These are phyloP conservation scores for Bradypodion pumilum DNA, from an alignment of 2,797 vertebrate genomes.

Conservation along the genomic window DNA sequence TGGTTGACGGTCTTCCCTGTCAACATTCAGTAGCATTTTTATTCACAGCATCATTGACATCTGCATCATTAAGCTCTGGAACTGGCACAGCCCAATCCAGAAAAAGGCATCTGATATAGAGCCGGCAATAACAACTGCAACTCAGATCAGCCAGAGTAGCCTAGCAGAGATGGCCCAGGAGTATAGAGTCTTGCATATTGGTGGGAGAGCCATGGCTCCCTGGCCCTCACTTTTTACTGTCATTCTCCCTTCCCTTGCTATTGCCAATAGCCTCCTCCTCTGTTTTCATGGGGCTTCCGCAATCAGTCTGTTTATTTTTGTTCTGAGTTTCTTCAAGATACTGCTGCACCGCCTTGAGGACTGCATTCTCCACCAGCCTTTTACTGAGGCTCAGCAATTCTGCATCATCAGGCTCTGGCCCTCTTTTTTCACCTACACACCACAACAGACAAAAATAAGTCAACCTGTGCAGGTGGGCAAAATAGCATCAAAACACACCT, in stretches of 20 bases:
- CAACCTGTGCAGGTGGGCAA: slow-evolving; percentile 64
- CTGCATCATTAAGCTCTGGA: slow-evolving; percentile 30
- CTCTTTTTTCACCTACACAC: slow-evolving; percentile 87
- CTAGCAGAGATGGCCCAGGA: slow-evolving; percentile 59
- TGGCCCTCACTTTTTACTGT: slow-evolving; percentile 74
- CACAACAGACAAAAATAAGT: slow-evolving; percentile 79
- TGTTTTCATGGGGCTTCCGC: slow-evolving; percentile 71
- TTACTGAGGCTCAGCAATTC: slow-evolving; percentile 94
- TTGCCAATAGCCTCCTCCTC: slow-evolving; percentile 62
- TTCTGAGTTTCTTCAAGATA: slow-evolving; percentile 94
- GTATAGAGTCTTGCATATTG: slow-evolving; percentile 41
- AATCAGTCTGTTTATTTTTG: slow-evolving; percentile 76
- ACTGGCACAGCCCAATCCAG: slow-evolving; percentile 48
- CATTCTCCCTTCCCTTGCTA: slow-evolving; percentile 68
- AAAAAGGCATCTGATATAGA: slow-evolving; percentile 49
- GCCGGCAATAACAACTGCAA: slow-evolving; percentile 56
- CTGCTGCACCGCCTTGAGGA: slow-evolving; percentile 93
- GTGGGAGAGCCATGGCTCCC: slow-evolving; percentile 26
- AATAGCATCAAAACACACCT: slow-evolving; percentile 16
- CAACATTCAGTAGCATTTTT: slow-evolving; percentile 49
- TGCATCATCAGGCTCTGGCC: slow-evolving; percentile 89
- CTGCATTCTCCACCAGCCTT: slow-evolving; percentile 93
- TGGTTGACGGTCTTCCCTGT: slow-evolving; percentile 28
- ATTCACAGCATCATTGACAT: slow-evolving; percentile 61
- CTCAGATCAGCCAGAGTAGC: slow-evolving; percentile 53